Percentiles rank a stretch among this genome's conserved stretches.
phyloP scores from a whole-genome alignment of 30 jellyfish, hydroid and myxozoan genomes.

The Catostylus mosaicus region DNA sequence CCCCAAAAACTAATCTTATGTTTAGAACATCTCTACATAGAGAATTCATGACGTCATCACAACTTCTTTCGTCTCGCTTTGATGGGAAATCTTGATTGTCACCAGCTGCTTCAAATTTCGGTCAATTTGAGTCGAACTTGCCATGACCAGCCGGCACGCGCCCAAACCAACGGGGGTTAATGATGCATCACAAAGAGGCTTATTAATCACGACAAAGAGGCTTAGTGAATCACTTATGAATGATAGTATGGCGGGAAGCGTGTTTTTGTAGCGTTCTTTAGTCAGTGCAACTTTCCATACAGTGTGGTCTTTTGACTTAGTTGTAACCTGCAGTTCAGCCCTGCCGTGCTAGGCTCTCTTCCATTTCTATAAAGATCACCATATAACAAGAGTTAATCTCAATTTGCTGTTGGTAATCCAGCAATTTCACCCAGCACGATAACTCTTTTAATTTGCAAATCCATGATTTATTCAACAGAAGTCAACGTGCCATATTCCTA shows the following conservation, averaged over 20 bases:
- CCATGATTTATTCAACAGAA: too few relatives aligned
- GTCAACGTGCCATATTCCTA: too few relatives aligned
- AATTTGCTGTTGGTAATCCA: background rate
- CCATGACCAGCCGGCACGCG: too few relatives aligned
- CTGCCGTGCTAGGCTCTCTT: background rate
- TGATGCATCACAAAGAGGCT: background rate
- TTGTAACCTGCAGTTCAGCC: background rate
- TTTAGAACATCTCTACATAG: too few relatives aligned
- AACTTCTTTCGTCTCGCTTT: too few relatives aligned
- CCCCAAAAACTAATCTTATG: too few relatives aligned
- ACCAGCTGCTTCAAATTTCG: too few relatives aligned
- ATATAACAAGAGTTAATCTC: background rate
- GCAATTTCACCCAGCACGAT: background rate
- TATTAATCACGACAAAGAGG: background rate
- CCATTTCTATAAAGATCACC: background rate
- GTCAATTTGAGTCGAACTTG: too few relatives aligned
- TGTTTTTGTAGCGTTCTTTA: background rate
- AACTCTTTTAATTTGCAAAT: too few relatives aligned
- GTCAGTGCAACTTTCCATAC: background rate
- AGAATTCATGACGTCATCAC: too few relatives aligned
- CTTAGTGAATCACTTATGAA: background rate
- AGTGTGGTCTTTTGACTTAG: constrained; percentile 2
- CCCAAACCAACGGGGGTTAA: background rate
- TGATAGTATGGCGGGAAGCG: background rate
- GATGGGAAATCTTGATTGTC: too few relatives aligned